Evolutionary conservation across 2,797 vertebrate genomes (phyloP).

Genomic region (Monodelphis domestica): DNA sequence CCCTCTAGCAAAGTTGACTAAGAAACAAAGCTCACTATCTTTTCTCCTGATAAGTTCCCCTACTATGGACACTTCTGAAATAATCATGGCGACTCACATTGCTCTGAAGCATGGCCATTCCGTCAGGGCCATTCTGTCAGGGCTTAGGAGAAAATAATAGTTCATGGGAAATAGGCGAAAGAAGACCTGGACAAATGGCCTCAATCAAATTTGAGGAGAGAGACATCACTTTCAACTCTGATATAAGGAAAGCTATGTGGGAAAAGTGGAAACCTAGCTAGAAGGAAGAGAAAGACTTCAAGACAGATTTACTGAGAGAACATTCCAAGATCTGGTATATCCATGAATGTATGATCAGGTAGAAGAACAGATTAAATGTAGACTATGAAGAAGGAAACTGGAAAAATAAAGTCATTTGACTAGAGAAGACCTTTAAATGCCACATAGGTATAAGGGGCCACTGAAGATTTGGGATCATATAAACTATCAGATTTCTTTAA

Average conservation of each 20-base stretch:
- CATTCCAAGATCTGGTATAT: not conserved
- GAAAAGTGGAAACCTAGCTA: too few species aligned
- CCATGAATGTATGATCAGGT: not conserved
- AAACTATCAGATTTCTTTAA: not conserved
- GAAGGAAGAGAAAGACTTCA: not conserved
- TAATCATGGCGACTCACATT: constrained; percentile 60
- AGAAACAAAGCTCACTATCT: not conserved
- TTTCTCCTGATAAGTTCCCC: constrained; percentile 19
- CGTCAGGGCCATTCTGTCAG: too few species aligned
- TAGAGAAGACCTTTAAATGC: not conserved
- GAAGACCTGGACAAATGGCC: too few species aligned
- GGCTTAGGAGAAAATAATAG: too few species aligned
- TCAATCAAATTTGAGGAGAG: too few species aligned
- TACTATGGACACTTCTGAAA: constrained; percentile 53
- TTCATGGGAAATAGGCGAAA: too few species aligned
- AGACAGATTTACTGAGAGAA: too few species aligned
- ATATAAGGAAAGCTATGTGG: too few species aligned
- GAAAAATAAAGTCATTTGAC: not conserved
- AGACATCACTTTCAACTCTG: too few species aligned
- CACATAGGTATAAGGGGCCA: not conserved
- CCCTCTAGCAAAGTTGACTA: not conserved
- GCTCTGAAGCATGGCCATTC: constrained; percentile 55
- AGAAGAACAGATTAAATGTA: not conserved
- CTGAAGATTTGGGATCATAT: not conserved
- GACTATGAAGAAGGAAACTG: not conserved